Percentiles rank a stretch among this genome's conserved stretches.
Conservation (phyloP, 2,888 invertebrate species). For the Nysson spinosus region DNA sequence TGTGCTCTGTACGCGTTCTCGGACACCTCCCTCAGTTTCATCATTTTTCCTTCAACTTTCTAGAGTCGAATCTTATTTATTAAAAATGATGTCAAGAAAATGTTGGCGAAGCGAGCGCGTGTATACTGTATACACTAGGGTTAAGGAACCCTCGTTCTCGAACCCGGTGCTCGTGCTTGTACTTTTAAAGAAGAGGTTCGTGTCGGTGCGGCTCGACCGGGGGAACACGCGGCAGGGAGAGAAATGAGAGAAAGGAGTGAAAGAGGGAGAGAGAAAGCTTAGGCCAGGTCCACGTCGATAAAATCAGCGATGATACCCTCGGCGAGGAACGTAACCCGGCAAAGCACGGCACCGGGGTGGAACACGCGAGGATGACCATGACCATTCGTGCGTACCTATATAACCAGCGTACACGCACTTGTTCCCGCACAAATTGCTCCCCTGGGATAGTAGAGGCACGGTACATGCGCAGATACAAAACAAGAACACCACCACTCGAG, state of each 20-base stretch:
- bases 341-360: constrained; percentile 18
- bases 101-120: constrained; percentile 47
- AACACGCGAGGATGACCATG: constrained; percentile 33
- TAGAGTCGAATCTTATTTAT: too few species aligned
- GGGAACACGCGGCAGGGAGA: too few species aligned
- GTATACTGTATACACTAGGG: constrained; percentile 26
- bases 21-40: too few species aligned
- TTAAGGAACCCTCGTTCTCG: constrained; percentile 49
- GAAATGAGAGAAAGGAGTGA: too few species aligned
- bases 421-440: constrained; percentile 26
- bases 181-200: too few species aligned
- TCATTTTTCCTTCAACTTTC: too few species aligned
- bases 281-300: constrained; percentile 22
- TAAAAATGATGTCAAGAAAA: too few species aligned
- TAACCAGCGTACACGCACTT: constrained; percentile 12
- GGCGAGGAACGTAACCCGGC: constrained; percentile 27
- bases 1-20: too few species aligned
- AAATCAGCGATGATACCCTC: constrained; percentile 39
- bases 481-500: too few species aligned
- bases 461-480: too few species aligned
- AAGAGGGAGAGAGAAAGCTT: background rate
- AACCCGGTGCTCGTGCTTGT: constrained; percentile 8
- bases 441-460: constrained; percentile 14
- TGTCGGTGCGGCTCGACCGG: too few species aligned
- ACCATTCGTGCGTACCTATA: constrained; percentile 8